Evolutionary conservation across 2,888 invertebrate species (phyloP), one percentile per base, ranked within the genome.

Genomic region (Brachylomia viminalis): DNA sequence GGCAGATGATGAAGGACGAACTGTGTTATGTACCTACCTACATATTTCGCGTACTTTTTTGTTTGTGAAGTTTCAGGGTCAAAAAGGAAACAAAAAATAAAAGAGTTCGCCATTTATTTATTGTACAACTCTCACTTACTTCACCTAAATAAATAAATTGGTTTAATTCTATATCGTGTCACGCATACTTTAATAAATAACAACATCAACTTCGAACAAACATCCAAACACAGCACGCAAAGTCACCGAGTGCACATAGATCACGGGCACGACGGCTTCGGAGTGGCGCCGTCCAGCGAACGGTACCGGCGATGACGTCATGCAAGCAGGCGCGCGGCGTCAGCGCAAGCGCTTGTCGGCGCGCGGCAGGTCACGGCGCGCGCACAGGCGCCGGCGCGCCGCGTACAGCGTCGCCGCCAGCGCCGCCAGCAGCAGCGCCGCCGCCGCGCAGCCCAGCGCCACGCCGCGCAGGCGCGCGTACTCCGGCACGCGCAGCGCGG

Each of bases 361-460:
- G 72, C 75, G 86, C 79, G 85, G 81, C 73, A 80, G 69, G 49
- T 45, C 68, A 78, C 70, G 80, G 33, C 81, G 66, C 73, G 87
- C 84, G 82, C 90, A 88, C 84, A 92, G 87, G 65, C 94, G 94
- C 81, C 92, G 94, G 38, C 95, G 93, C 80, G 91, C 91, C 70
- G 91, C 89, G 88, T 88, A 97, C 88, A 98, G 97, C 72, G 97
- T 97, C 67, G 97, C 97, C 71, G 97, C 97, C 17, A 97, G 97
- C 79, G 97, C 97, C 23, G 97, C 97, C 83, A 98, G 93, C 90
- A 98, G 97, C 75, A 97, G 97, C 79, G 98, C 96, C 49, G 97
- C 98, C 23, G 97, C 97, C n/a, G 98, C 97, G 79, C 98, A 97
- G 70, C 98, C 98, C 90, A 97, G 97, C 54, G 98, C 97, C 84